Conservation (phyloP, 1,140 invertebrate genomes). For the Bombyx mori region DNA sequence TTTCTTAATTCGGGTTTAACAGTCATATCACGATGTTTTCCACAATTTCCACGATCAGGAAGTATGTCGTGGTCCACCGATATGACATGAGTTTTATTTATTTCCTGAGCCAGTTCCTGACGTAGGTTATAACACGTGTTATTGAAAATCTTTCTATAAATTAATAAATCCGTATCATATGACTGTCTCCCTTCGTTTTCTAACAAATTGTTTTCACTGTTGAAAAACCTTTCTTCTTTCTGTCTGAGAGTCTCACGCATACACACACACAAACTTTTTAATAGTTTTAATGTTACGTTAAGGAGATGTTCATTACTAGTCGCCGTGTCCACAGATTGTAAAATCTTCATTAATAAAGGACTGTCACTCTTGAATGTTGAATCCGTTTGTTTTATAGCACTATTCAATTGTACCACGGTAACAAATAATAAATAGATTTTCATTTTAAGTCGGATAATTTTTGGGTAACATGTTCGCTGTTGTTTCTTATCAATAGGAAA, state of each 20-base stretch:
- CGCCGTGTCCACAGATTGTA: constrained; percentile 37
- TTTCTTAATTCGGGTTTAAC: constrained; percentile 1
- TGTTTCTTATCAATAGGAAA: background rate
- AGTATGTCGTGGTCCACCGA: constrained; percentile 6
- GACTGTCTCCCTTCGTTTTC: constrained; percentile 7
- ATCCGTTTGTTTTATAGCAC: too few species aligned
- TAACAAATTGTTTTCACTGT: constrained; percentile 17
- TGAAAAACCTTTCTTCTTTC: constrained; percentile 22
- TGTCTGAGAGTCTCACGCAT: constrained; percentile 31
- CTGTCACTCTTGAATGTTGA: constrained; percentile 15
- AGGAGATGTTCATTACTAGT: constrained; percentile 35
- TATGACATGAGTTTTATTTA: constrained; percentile 13
- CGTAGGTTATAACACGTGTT: constrained; percentile 39
- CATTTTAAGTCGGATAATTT: constrained; percentile 17
- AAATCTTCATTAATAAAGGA: constrained; percentile 31
- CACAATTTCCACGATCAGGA: constrained; percentile 11
- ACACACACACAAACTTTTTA: constrained; percentile 47
- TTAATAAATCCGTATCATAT: constrained; percentile 20
- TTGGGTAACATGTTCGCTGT: constrained; percentile 16
- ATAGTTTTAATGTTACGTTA: constrained; percentile 37
- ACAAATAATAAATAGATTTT: constrained; percentile 9
- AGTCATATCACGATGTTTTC: constrained; percentile 8
- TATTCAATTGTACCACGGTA: background rate
- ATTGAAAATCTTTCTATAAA: constrained; percentile 42
- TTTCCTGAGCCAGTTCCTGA: constrained; percentile 15